A percentile compares a stretch with the other conserved stretches of the same genome.
These are phyloP conservation scores for Cheiracanthium punctorium DNA, from an alignment of 2,888 invertebrate genomes.

Conservation along the genomic window DNA sequence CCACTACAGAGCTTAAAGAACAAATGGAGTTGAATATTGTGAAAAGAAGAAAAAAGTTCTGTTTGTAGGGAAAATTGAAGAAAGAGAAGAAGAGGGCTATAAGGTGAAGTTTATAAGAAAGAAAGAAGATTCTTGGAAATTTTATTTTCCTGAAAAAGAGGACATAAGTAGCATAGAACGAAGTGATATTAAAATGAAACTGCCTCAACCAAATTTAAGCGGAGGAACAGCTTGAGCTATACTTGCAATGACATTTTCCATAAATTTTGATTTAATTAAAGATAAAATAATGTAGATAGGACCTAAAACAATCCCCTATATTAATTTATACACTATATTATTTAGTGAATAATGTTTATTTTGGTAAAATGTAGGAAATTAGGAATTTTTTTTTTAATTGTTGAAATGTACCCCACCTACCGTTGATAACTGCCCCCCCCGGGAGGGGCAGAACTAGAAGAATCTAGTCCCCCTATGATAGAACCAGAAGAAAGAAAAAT, in stretches of 20 bases:
- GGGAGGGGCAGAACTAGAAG: no score
- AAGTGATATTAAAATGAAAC: constrained; percentile 10
- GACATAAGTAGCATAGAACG: constrained; percentile 8
- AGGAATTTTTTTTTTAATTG: no score
- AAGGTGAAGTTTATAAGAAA: constrained; percentile 11
- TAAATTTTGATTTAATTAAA: not conserved
- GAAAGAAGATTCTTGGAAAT: constrained; percentile 7
- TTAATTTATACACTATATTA: no score
- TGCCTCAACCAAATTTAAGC: constrained; percentile 15
- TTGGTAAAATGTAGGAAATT: no score
- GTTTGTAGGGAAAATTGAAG: not conserved
- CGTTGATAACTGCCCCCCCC: no score
- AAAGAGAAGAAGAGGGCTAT: not conserved
- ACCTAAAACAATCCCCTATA: no score
- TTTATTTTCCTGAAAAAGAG: constrained; percentile 7
- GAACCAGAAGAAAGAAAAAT: not conserved
- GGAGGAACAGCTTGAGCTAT: not conserved
- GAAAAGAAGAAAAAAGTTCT: constrained; percentile 9
- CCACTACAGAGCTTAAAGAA: not conserved
- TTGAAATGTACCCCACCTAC: no score
- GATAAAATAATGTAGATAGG: constrained; percentile 9
- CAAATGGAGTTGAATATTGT: not conserved
- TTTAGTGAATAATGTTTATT: no score
- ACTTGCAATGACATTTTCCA: constrained; percentile 11
- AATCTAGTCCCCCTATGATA: not conserved